Conservation (phyloP, 2,797 vertebrate species). For the Oophaga sylvatica region DNA sequence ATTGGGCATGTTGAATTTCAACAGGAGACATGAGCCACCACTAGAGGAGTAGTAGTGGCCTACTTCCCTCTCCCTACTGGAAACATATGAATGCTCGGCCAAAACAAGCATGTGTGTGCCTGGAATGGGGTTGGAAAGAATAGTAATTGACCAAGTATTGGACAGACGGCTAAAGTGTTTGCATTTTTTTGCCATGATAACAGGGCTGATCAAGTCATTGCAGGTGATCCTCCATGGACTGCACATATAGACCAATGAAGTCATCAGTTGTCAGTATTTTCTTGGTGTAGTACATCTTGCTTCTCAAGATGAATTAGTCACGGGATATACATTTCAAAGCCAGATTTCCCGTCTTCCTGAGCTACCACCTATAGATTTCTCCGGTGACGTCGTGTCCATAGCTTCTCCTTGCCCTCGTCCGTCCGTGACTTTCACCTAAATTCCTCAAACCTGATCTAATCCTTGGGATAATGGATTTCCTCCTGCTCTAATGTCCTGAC, state of each 20-base stretch:
- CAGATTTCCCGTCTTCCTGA: not conserved
- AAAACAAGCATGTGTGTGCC: no score
- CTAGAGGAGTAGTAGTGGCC: no score
- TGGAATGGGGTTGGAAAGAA: no score
- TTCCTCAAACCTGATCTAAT: constrained; percentile 4
- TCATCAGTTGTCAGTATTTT: not conserved
- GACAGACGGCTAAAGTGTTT: no score
- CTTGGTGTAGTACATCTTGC: not conserved
- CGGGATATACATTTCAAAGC: not conserved
- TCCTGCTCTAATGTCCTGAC: not conserved
- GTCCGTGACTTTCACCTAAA: not conserved
- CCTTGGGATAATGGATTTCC: not conserved
- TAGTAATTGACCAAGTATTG: no score
- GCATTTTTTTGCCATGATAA: no score
- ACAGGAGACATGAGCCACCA: no score
- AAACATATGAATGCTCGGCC: no score
- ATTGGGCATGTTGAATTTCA: no score
- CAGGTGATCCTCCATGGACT: not conserved
- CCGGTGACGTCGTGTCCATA: not conserved
- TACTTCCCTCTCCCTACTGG: no score
- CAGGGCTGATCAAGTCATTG: not conserved
- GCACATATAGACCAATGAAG: not conserved
- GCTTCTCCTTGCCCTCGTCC: not conserved
- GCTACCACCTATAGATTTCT: not conserved
- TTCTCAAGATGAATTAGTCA: not conserved